Conservation (phyloP, 2,888 invertebrate genomes). For the Myopa tessellatipennis region DNA sequence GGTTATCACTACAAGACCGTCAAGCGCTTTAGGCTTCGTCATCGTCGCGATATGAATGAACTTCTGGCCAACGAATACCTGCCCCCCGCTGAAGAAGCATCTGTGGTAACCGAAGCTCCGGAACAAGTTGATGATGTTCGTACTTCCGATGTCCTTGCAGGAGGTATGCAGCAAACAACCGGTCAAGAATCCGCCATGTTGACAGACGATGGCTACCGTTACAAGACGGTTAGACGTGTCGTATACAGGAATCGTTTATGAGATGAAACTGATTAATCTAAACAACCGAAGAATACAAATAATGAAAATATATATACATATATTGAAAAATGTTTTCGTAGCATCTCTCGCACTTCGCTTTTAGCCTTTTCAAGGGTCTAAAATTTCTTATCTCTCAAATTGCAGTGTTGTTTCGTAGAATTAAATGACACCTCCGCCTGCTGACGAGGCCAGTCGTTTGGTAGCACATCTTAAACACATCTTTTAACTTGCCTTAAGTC, state of each 20-base stretch:
- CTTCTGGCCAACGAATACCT: constrained; percentile 43
- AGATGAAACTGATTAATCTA: constrained; percentile 25
- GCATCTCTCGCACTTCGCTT: too few relatives aligned
- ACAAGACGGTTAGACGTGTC: constrained; percentile 60
- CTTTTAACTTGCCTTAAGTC: too few relatives aligned
- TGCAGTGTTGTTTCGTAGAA: too few relatives aligned
- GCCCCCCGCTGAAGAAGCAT: constrained; percentile 43
- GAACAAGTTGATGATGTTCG: neutral
- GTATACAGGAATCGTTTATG: constrained; percentile 46
- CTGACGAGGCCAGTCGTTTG: too few relatives aligned
- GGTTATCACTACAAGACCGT: constrained; percentile 48
- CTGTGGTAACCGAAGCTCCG: constrained; percentile 35
- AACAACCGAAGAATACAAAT: constrained; percentile 26
- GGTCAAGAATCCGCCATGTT: constrained; percentile 37
- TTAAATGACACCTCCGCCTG: too few relatives aligned
- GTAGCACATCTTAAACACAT: too few relatives aligned
- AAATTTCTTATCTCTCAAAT: too few relatives aligned
- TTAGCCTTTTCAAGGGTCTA: too few relatives aligned
- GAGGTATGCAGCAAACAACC: constrained; percentile 6
- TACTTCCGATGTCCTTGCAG: constrained; percentile 4
- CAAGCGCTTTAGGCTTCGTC: constrained; percentile 43
- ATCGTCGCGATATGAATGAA: constrained; percentile 47
- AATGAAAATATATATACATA: neutral
- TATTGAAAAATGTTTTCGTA: too few relatives aligned
- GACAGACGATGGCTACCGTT: constrained; percentile 47